phyloP scores from a whole-genome alignment of 1,140 invertebrate species.

The Drosophila sechellia region DNA sequence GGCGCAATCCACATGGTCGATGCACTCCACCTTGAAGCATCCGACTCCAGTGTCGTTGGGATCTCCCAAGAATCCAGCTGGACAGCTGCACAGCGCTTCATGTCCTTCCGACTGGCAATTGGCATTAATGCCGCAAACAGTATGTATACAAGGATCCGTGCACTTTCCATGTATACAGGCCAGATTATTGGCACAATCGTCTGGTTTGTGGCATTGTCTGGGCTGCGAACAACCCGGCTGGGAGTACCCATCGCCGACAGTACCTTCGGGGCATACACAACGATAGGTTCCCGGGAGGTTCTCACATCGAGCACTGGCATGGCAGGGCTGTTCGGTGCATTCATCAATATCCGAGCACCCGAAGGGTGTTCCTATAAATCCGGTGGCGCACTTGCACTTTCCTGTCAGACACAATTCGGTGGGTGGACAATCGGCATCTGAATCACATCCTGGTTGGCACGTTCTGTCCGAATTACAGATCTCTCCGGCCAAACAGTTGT shows the following conservation, averaged over 20 bases:
- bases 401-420: constrained; percentile 92
- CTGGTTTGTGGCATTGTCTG: constrained; percentile 89
- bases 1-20: constrained; percentile 90
- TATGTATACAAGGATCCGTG: constrained; percentile 89
- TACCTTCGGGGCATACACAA: constrained; percentile 91
- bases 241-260: constrained; percentile 91
- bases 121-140: constrained; percentile 90
- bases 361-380: constrained; percentile 88
- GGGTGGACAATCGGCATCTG: constrained; percentile 91
- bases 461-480: constrained; percentile 92
- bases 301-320: constrained; percentile 90
- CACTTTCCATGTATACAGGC: constrained; percentile 90
- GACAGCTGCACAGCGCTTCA: constrained; percentile 89
- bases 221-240: constrained; percentile 89
- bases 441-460: constrained; percentile 92
- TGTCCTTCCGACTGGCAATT: constrained; percentile 90
- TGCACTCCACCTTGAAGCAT: constrained; percentile 94
- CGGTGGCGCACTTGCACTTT: constrained; percentile 91
- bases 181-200: constrained; percentile 89
- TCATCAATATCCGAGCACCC: constrained; percentile 92
- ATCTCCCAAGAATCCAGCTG: constrained; percentile 92
- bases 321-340: constrained; percentile 92
- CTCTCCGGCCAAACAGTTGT: constrained; percentile 95
- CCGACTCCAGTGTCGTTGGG: constrained; percentile 89
- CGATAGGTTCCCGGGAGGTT: constrained; percentile 92